Conservation (phyloP, 2,797 vertebrate species). For the Rhinoraja longicauda region DNA sequence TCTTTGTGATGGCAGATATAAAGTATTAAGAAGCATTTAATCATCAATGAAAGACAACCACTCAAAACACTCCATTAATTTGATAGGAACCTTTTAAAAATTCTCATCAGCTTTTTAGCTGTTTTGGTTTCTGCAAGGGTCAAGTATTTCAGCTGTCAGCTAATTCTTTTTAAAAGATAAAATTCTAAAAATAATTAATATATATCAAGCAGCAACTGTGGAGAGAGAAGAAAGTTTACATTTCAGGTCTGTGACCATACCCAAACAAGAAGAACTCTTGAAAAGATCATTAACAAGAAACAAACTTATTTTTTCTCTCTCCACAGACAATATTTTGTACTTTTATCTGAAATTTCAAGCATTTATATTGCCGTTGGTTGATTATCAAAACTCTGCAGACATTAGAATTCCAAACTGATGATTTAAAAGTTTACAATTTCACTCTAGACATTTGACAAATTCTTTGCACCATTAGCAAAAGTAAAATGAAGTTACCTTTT, state of each 20-base stretch:
- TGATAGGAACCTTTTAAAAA: background rate
- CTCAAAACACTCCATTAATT: background rate
- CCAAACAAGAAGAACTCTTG: too few species aligned
- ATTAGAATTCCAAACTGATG: background rate
- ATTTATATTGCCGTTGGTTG: background rate
- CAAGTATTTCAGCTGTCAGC: slow-evolving; percentile 3
- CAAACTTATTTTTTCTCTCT: too few species aligned
- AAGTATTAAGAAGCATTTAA: background rate
- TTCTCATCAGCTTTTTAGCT: background rate
- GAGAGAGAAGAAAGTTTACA: too few species aligned
- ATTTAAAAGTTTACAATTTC: background rate
- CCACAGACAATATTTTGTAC: too few species aligned
- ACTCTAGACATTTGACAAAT: background rate
- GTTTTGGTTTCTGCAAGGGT: background rate
- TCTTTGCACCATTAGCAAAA: background rate
- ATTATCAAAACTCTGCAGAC: background rate
- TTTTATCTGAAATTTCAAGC: too few species aligned
- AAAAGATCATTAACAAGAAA: too few species aligned
- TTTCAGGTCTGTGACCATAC: too few species aligned
- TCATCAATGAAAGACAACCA: background rate
- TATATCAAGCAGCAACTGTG: too few species aligned
- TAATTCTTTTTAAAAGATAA: background rate
- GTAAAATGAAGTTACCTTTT: background rate
- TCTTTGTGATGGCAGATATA: background rate
- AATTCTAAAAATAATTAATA: too few species aligned